Conservation (phyloP, 2,113 vertebrate species). For the Chaenogobius annularis region DNA sequence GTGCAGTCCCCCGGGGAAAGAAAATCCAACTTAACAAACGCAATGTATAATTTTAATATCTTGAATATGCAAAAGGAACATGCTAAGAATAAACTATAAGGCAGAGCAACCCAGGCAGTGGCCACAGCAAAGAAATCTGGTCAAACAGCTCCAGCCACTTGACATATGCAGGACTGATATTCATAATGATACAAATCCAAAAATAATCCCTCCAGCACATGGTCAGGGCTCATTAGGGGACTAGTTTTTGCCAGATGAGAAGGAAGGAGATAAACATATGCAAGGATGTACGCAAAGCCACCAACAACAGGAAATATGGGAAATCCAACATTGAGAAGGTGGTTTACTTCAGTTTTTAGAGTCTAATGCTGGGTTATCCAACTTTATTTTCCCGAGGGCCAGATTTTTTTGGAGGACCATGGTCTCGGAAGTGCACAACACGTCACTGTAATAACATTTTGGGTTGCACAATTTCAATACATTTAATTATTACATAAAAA, state of each 20-base stretch:
- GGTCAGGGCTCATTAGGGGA: constrained; percentile 37
- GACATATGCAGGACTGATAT: constrained; percentile 23
- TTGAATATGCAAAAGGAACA: constrained; percentile 7
- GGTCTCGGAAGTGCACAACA: no score
- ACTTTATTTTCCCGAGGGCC: no score
- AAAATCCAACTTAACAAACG: constrained; percentile 5
- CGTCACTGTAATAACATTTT: no score
- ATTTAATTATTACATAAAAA: no score
- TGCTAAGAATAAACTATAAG: not conserved
- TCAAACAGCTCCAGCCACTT: constrained; percentile 8
- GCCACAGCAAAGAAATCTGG: not conserved
- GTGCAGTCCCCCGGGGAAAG: not conserved
- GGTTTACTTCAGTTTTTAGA: no score
- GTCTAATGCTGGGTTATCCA: no score
- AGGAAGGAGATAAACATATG: constrained; percentile 19
- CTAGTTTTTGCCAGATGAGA: constrained; percentile 32
- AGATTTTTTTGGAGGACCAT: no score
- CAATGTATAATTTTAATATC: not conserved
- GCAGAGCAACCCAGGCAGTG: not conserved
- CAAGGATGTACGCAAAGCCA: constrained; percentile 8
- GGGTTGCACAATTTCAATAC: no score
- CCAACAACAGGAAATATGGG: not conserved
- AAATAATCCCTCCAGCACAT: not conserved
- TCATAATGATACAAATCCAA: not conserved
- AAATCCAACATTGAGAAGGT: no score